Evolutionary conservation across 2,888 invertebrate species (phyloP), one percentile per base, ranked within the genome.

Genomic region (Byasa hedistus): DNA sequence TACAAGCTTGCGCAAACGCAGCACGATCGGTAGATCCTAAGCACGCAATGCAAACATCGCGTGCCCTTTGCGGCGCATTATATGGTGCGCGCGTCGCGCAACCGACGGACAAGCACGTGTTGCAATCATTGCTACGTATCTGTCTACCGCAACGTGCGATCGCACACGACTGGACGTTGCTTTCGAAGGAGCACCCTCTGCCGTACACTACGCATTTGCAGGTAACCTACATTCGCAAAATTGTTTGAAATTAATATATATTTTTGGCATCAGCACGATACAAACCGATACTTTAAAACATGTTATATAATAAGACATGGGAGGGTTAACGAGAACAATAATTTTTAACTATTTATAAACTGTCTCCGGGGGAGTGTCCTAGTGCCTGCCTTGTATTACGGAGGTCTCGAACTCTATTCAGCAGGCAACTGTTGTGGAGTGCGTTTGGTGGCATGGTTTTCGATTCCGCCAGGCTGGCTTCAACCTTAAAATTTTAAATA

Each of bases 21-120:
- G 73, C 60, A 71, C 70, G 68, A 70, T 72, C 51, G 66, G 73
- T 57, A 51, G 63, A 69, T 62, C 62, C 63, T 61, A 7, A 72
- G 65, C 54, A 65, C 67, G 61, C 65, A 72, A 65, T 64, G 74
- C 65, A 68, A 62, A 71, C 70, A 65, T 77, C 72, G 68, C 79
- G 77, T 64, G 79, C 79, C 69, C 71, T 82, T 69, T 69, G 75
- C 68, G 74, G 71, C 21, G 80, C 85, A 69, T 79, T 90, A 76
- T 91, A 90, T 80, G 80, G 69, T 32, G 88, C 88, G 63, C 82
- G 90, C 32, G 79, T 84, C 68, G 75, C 73, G 61, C 70, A 79
- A 56, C 71, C 69, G 23, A 70, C 75, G 39, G 91, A 90, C 81
- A 75, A 73, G 59, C 75, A 72, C n/a, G 69, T 80, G 67, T 78